Evolutionary conservation across 1,140 invertebrate species (phyloP).

Genomic region (Pogonomyrmex barbatus): DNA sequence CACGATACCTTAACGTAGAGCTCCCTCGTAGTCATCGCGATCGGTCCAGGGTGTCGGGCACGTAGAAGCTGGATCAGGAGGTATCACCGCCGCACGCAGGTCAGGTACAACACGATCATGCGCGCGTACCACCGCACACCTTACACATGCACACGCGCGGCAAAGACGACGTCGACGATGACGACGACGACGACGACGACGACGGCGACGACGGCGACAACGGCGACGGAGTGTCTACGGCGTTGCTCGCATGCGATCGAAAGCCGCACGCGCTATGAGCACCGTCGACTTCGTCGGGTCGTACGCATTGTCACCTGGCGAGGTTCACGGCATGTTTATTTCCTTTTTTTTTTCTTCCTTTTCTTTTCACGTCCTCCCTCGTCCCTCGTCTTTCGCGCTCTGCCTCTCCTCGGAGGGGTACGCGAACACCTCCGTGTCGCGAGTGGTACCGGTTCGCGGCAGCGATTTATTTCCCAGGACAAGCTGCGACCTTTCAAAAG

Average conservation of each 20-base stretch:
- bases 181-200: slow-evolving; percentile 10
- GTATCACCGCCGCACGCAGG: slow-evolving; percentile 28
- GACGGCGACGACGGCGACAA: slow-evolving; percentile 12
- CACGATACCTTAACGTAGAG: slow-evolving; percentile 84
- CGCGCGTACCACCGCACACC: slow-evolving; percentile 14
- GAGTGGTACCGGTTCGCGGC: neutral
- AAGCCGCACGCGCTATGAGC: slow-evolving; percentile 57
- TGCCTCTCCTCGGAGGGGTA: neutral
- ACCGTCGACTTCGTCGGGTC: slow-evolving; percentile 50
- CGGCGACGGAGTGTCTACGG: slow-evolving; percentile 53
- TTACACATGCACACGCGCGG: slow-evolving; percentile 30
- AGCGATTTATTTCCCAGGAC: slow-evolving; percentile 5
- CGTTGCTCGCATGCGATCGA: slow-evolving; percentile 52
- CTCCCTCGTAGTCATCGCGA: slow-evolving; percentile 83
- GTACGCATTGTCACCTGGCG: slow-evolving; percentile 65
- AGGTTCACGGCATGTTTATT: slow-evolving; percentile 72
- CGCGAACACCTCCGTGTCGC: neutral
- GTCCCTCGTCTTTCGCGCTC: neutral
- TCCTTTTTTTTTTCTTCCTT: slow-evolving; percentile 47
- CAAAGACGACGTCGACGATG: neutral
- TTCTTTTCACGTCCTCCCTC: neutral
- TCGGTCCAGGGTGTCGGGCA: slow-evolving; percentile 67
- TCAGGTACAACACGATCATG: slow-evolving; percentile 53
- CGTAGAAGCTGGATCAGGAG: slow-evolving; percentile 67
- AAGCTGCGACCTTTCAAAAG: neutral